Evolutionary conservation across 2,888 invertebrate species (phyloP), one percentile per base, ranked within the genome.

Genomic region (Diaprepes abbreviatus): DNA sequence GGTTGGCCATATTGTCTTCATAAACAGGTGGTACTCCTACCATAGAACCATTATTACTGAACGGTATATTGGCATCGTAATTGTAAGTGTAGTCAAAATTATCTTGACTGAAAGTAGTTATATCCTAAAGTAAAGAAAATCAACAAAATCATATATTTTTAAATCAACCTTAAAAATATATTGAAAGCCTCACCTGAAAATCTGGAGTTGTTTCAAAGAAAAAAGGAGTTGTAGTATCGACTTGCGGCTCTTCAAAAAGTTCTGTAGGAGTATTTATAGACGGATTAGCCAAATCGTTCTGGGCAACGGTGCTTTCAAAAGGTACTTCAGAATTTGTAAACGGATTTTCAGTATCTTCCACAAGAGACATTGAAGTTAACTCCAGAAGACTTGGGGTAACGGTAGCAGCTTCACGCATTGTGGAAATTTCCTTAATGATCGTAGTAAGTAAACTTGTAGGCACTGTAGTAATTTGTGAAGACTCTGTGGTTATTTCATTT

Each of bases 201-300:
- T 64, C 52, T 54, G 63, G 33, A 19, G 60, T 67, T 4, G 60
- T 54, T 36, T 35, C 70, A 33, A 65, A 52, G 28, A 65, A 65
- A 35, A 65, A 60, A 14, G 70, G 40, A 7, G 70, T 70, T 1
- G 70, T 70, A 19, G 70, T 70, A 50, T 66, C 60, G 6, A 35
- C 21, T 28, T 35, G 48, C 1, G 36, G 14, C 24, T 62, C 38
- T 10, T 62, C 36, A 24, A 50, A 35, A 35, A 62, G 3, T 4
- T 52, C 33, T 35, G 33, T 31, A n/a, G 36, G 33, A 21, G 60
- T 12, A 2, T 28, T 50, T 21, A 7, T 36, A 12, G 62, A 14
- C 2, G 21, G 10, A 14, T 38, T 35, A 12, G 19, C 24, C 19
- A 48, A 28, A 14, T 40, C 40, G n/a, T 14, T 40, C n/a, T 24